phyloP scores from a whole-genome alignment of 1,140 invertebrate species.

The Anastrepha obliqua region DNA sequence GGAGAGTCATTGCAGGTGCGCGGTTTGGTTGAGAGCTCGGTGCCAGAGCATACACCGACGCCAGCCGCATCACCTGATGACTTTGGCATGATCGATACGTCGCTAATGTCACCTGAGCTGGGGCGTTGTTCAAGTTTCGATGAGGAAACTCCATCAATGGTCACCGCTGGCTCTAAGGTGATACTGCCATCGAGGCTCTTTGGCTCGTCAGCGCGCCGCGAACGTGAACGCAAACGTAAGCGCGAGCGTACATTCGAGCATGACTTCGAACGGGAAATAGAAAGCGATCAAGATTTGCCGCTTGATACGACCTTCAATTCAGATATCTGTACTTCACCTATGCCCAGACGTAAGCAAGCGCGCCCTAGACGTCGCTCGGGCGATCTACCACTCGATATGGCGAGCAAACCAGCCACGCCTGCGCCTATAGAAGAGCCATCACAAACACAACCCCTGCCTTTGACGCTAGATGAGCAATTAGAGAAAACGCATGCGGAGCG shows the following conservation, averaged over 20 bases:
- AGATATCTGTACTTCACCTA: conserved; percentile 81
- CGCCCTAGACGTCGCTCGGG: conserved; percentile 86
- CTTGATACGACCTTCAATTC: conserved; percentile 60
- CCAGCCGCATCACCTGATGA: conserved; percentile 79
- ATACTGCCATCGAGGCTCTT: conserved; percentile 68
- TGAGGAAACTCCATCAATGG: conserved; percentile 68
- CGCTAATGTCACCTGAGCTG: conserved; percentile 63
- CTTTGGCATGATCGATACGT: conserved; percentile 73
- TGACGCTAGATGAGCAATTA: not conserved
- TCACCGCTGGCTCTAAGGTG: conserved; percentile 64
- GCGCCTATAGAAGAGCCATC: not conserved
- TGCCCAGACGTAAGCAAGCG: conserved; percentile 87
- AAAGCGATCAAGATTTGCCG: conserved; percentile 64
- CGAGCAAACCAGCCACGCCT: conserved; percentile 49
- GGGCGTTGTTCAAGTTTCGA: conserved; percentile 65
- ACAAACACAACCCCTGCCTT: not conserved
- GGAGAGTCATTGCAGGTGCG: conserved; percentile 90
- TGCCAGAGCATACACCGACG: conserved; percentile 79
- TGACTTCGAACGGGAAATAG: conserved; percentile 60
- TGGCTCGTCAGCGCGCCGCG: conserved; percentile 68
- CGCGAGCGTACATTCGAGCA: conserved; percentile 57
- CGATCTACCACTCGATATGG: conserved; percentile 80
- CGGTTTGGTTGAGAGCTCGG: conserved; percentile 83
- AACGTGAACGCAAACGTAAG: conserved; percentile 72
- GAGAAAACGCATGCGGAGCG: conserved; percentile 52